These are phyloP conservation scores for Blastobasis adustella DNA, from an alignment of 2,888 invertebrate genomes.

Conservation along the genomic window DNA sequence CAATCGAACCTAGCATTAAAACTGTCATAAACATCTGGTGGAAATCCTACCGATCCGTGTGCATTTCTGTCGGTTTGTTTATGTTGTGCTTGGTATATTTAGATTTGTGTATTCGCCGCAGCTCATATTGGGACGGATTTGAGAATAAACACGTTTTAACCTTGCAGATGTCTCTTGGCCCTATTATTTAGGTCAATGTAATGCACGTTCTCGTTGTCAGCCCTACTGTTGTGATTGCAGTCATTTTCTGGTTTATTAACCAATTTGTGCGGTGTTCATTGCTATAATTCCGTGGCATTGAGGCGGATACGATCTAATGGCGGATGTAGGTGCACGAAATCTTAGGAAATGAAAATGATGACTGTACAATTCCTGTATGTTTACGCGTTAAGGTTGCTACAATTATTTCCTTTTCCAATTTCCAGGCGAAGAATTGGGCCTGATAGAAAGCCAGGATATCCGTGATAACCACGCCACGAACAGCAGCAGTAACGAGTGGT, in stretches of 20 bases:
- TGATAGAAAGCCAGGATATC: conserved; percentile 64
- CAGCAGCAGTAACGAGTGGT: conserved; percentile 62
- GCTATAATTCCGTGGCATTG: conserved; percentile 6
- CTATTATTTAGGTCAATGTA: conserved; percentile 70
- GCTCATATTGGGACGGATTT: conserved; percentile 66
- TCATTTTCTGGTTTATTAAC: conserved; percentile 9
- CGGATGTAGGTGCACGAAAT: no score
- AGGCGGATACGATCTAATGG: conserved; percentile 1
- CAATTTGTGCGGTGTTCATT: conserved; percentile 7
- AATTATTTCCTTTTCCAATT: conserved; percentile 13
- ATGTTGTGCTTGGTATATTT: conserved; percentile 66
- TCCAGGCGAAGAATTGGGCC: conserved; percentile 65
- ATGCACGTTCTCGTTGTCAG: conserved; percentile 61
- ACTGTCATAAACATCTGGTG: conserved; percentile 48
- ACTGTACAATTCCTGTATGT: no score
- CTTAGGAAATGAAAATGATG: no score
- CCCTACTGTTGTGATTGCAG: conserved; percentile 14
- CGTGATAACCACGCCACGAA: conserved; percentile 58
- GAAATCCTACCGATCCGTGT: conserved; percentile 38
- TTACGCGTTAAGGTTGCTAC: neutral
- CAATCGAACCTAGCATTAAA: conserved; percentile 38
- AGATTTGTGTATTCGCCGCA: conserved; percentile 58
- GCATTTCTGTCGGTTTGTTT: conserved; percentile 63
- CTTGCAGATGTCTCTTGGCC: conserved; percentile 60
- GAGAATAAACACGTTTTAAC: conserved; percentile 66